Percentiles rank a stretch among this genome's conserved stretches.
These are phyloP conservation scores for Phoebastria nigripes DNA, from an alignment of 2,797 vertebrate genomes.

Conservation along the genomic window DNA sequence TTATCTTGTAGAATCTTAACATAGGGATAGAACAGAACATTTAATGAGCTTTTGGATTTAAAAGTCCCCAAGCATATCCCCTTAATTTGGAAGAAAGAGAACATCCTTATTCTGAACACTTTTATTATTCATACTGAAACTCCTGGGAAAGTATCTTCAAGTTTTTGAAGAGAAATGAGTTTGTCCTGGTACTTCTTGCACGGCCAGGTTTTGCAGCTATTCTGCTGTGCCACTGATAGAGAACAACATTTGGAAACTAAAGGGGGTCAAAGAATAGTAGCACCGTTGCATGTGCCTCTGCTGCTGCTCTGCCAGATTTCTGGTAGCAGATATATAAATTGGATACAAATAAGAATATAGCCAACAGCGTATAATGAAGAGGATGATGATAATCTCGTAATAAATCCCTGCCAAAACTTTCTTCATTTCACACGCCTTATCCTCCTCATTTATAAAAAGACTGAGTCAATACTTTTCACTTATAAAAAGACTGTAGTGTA, in stretches of 20 bases:
- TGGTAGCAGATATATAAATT: neutral
- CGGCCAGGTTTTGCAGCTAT: neutral
- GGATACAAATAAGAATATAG: neutral
- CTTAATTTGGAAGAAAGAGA: slow-evolving; percentile 26
- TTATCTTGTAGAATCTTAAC: slow-evolving; percentile 1
- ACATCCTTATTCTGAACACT: neutral
- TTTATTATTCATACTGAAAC: neutral
- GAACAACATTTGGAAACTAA: neutral
- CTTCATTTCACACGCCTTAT: neutral
- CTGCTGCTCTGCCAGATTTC: neutral
- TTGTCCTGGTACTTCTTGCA: neutral
- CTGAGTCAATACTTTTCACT: neutral
- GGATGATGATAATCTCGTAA: neutral
- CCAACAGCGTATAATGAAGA: neutral
- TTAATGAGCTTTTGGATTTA: slow-evolving; percentile 37
- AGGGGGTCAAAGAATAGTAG: neutral
- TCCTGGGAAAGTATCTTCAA: neutral
- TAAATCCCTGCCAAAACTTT: neutral
- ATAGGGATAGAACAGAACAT: neutral
- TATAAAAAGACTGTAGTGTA: neutral
- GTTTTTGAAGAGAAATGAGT: neutral
- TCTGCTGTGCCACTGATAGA: neutral
- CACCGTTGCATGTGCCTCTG: accelerated
- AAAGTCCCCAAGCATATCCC: neutral
- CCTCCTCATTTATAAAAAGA: neutral